Conservation (phyloP, 2,113 vertebrate species). For the Apaloderma vittatum region DNA sequence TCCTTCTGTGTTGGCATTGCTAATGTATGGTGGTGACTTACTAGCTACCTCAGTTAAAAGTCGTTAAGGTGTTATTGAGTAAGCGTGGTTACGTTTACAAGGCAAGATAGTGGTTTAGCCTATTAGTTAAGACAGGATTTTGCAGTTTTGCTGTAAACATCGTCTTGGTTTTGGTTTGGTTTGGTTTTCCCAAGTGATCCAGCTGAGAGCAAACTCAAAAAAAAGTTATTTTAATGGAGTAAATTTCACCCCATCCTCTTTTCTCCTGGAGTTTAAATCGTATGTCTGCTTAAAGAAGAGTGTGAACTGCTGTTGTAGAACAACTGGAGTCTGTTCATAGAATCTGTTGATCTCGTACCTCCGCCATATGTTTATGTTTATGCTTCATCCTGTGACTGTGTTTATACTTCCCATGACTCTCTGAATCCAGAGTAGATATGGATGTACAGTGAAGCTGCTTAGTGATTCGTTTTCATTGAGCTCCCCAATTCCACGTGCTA, state of each 20-base stretch:
- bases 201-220: neutral
- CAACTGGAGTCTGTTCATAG: neutral
- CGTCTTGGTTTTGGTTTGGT: neutral
- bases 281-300: neutral
- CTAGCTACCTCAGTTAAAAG: constrained; percentile 40
- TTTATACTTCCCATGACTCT: neutral
- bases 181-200: neutral
- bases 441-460: neutral
- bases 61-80: neutral
- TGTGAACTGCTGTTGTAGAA: neutral
- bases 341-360: neutral
- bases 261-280: neutral
- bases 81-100: neutral
- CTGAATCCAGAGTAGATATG: neutral
- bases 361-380: neutral
- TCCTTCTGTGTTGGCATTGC: neutral
- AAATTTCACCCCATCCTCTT: neutral
- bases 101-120: neutral
- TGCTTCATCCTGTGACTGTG: neutral
- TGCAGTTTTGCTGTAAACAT: neutral
- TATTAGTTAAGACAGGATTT: neutral
- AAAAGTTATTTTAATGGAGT: neutral
- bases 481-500: neutral
- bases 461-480: neutral
- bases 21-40: neutral